These are phyloP conservation scores for Burhinus oedicnemus DNA, from an alignment of 2,113 vertebrate genomes.

Conservation along the genomic window DNA sequence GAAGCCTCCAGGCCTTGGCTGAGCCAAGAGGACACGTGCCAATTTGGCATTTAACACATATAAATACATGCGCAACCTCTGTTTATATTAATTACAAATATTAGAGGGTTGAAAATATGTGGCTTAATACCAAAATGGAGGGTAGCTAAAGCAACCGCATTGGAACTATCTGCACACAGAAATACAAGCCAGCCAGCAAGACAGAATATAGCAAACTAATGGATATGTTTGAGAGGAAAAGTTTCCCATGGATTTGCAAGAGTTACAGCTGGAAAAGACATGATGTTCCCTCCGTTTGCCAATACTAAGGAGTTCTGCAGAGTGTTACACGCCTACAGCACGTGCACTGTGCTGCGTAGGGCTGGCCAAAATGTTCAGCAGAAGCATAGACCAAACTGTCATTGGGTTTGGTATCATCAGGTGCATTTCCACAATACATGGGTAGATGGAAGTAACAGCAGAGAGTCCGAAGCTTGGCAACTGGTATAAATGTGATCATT, in stretches of 20 bases:
- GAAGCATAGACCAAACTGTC: background rate
- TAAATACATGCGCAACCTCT: background rate
- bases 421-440: background rate
- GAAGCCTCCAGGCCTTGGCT: background rate
- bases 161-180: background rate
- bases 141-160: background rate
- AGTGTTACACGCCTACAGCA: background rate
- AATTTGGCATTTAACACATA: conserved; percentile 1
- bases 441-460: background rate
- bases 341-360: background rate
- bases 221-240: background rate
- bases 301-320: background rate
- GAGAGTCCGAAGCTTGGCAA: background rate
- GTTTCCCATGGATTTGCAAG: conserved; percentile 20
- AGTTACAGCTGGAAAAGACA: conserved; percentile 30
- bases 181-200: background rate
- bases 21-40: background rate
- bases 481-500: background rate
- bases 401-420: background rate
- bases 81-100: conserved; percentile 27
- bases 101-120: background rate
- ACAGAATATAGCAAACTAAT: background rate
- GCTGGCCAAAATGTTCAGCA: background rate
- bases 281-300: conserved; percentile 11
- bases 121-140: conserved; percentile 6